A percentile compares a stretch with the other conserved stretches of the same genome.
Conservation (phyloP, 2,888 invertebrate species). For the Leptinotarsa haldemani region DNA sequence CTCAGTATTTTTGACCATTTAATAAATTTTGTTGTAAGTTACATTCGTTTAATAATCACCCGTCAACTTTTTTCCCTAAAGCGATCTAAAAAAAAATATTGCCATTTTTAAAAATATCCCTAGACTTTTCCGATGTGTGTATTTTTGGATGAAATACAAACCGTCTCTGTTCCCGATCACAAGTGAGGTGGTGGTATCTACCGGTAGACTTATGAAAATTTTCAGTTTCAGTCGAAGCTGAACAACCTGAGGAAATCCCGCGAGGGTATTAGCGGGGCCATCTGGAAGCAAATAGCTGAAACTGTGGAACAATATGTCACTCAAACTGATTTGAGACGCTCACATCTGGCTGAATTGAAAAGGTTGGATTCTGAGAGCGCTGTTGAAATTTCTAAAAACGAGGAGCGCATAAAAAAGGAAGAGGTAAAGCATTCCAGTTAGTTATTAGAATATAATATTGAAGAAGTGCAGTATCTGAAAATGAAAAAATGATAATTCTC, state of each 20-base stretch:
- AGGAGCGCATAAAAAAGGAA: slow-evolving; percentile 55
- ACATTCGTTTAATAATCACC: no score
- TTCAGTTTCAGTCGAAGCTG: slow-evolving; percentile 55
- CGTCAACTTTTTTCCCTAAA: no score
- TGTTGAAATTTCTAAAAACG: slow-evolving; percentile 56
- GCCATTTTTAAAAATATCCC: no score
- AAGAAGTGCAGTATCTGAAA: no score
- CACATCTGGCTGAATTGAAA: slow-evolving; percentile 61
- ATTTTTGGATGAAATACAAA: no score
- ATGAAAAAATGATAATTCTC: no score
- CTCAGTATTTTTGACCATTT: no score
- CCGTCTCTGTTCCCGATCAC: not conserved
- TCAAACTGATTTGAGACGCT: slow-evolving; percentile 58
- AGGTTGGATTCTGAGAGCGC: slow-evolving; percentile 60
- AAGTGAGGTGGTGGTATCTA: not conserved
- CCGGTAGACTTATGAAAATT: slow-evolving; percentile 23
- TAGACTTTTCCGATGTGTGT: no score
- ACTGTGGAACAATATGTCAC: slow-evolving; percentile 56
- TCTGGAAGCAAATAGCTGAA: slow-evolving; percentile 60
- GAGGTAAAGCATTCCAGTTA: slow-evolving; percentile 51
- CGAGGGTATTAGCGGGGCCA: slow-evolving; percentile 51
- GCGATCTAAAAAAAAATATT: no score
- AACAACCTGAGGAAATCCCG: slow-evolving; percentile 53
- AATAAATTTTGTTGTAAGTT: no score
- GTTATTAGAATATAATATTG: no score